phyloP scores from a whole-genome alignment of 2,797 vertebrate species.

The Choloepus didactylus region DNA sequence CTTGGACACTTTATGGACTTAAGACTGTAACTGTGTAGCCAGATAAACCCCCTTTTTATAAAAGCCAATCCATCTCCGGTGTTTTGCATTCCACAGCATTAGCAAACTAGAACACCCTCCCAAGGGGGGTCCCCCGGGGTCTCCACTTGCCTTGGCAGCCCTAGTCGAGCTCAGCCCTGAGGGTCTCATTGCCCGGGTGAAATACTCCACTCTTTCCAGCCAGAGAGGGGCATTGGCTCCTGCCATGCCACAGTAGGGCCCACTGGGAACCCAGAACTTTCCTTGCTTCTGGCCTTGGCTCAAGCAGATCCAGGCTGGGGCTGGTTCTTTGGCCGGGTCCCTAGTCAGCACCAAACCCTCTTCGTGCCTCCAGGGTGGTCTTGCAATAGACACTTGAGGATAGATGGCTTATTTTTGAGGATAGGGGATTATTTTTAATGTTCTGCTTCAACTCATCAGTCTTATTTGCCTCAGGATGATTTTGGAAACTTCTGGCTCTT shows the following conservation, averaged over 20 bases:
- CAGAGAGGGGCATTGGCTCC: neutral
- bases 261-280: neutral
- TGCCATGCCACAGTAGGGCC: neutral
- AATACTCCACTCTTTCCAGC: neutral
- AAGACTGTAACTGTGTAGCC: no score
- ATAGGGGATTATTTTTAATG: neutral
- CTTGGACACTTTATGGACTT: no score
- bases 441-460: neutral
- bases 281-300: neutral
- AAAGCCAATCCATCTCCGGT: no score
- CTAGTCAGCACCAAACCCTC: neutral
- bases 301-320: neutral
- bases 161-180: neutral
- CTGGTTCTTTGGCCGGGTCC: no score
- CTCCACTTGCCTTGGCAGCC: fast-evolving
- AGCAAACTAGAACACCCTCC: no score
- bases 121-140: no score
- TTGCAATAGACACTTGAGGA: neutral
- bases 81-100: no score
- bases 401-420: neutral
- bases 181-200: fast-evolving
- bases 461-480: neutral
- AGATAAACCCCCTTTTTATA: no score
- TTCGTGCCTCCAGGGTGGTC: neutral
- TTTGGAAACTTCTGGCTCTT: neutral